These are phyloP conservation scores for Formica aserva DNA, from an alignment of 2,888 invertebrate species.

Conservation along the genomic window DNA sequence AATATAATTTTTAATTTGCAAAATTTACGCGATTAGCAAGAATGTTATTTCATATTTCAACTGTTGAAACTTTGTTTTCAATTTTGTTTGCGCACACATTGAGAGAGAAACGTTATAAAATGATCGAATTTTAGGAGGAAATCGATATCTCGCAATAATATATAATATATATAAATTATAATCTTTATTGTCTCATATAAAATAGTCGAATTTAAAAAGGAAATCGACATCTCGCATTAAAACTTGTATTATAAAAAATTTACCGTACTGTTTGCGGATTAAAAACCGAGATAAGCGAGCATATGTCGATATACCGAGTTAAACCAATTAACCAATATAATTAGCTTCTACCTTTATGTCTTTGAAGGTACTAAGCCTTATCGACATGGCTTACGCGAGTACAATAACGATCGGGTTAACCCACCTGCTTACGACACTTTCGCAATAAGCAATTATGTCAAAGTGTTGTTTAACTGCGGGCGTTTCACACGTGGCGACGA, in stretches of 20 bases:
- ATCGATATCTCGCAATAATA: background rate
- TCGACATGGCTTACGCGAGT: constrained; percentile 46
- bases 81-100: background rate
- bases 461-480: constrained; percentile 56
- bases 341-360: constrained; percentile 45
- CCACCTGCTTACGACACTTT: constrained; percentile 63
- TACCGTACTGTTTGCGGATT: background rate
- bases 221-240: background rate
- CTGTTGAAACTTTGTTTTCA: background rate
- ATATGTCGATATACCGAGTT: constrained; percentile 35
- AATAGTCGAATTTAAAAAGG: background rate
- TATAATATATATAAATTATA: background rate
- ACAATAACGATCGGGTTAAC: constrained; percentile 63
- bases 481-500: constrained; percentile 25
- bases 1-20: background rate
- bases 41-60: background rate
- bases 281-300: background rate
- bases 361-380: constrained; percentile 46
- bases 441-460: constrained; percentile 68
- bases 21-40: background rate
- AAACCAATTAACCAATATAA: constrained; percentile 40
- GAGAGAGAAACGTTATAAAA: background rate
- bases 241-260: background rate
- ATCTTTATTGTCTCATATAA: background rate
- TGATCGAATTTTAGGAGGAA: background rate